Percentiles rank a stretch among this genome's conserved stretches.
phyloP scores from a whole-genome alignment of 2,113 vertebrate species.

The Pogona vitticeps region DNA sequence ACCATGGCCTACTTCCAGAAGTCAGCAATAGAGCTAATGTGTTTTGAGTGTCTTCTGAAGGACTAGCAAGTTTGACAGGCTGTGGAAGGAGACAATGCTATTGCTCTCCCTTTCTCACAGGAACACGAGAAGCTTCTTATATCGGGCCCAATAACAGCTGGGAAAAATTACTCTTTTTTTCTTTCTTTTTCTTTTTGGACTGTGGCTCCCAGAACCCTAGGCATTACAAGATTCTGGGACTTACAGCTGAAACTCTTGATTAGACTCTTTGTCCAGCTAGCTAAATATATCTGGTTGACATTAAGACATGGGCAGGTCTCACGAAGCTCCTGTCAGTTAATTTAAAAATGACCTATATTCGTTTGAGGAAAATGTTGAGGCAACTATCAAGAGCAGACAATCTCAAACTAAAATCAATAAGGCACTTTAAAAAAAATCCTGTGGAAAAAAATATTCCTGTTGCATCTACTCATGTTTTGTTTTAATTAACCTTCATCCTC shows the following conservation, averaged over 20 bases:
- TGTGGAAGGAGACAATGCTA: background rate
- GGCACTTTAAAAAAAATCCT: no score
- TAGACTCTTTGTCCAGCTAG: background rate
- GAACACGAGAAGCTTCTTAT: background rate
- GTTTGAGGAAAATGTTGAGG: background rate
- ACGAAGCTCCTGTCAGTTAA: background rate
- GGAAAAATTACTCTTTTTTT: no score
- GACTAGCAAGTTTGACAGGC: background rate
- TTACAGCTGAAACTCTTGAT: no score
- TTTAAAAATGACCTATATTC: background rate
- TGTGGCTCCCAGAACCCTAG: no score
- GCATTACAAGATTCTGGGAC: no score
- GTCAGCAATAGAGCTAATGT: background rate
- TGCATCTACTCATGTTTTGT: no score
- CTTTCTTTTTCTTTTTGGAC: no score
- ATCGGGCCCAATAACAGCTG: no score
- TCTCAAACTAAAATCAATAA: background rate
- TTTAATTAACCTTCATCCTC: no score
- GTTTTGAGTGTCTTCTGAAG: background rate
- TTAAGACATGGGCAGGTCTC: background rate
- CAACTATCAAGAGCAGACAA: background rate
- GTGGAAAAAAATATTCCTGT: no score
- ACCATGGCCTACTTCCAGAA: background rate
- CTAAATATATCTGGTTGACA: background rate
- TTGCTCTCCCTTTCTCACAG: background rate